Evolutionary conservation across 2,888 invertebrate species (phyloP), one percentile per base, ranked within the genome.

Genomic region (Ophraella communa): DNA sequence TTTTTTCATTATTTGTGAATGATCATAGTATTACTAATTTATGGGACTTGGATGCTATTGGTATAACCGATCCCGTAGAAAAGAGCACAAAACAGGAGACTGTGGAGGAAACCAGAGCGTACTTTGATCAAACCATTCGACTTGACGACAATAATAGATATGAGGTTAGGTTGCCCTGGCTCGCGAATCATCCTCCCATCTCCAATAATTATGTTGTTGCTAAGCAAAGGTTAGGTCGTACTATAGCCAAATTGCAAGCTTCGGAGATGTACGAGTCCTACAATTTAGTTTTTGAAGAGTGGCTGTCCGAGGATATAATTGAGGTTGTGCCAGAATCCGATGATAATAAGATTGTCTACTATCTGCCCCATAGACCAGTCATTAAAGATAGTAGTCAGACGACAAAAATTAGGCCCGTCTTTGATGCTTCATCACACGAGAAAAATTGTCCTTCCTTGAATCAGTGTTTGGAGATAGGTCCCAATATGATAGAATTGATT

Each of bases 131-230:
- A 56, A 73, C 70, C 8, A 67, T 74, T 1, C 52, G 33, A 7
- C 51, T 63, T 2, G 65, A 71, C 17, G 47, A 65, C 20, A 65
- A 73, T 45, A 69, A 71, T 7, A 56, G 76, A 18, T 77, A 73
- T 67, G 70, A 71, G 54, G 70, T 77, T 3, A 14, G 57, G 18
- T 49, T 77, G n/a, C 76, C 76, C 14, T 75, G 76, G 73, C 42
- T 64, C 10, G 64, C 62, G n/a, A 64, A 70, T 20, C 72, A 75
- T 33, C 69, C 72, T 4, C 69, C 69, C 2, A 39, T 74, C 1
- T 57, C 67, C 5, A 20, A 10, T 7, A 57, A 63, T 52, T 57
- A 33, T 52, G 1, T 35, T 14, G 18, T 39, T 23, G 51, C 27
- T 11, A 4, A 20, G 23, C 24, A 39, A 51, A 20, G 33, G 24